A percentile compares a stretch with the other conserved stretches of the same genome.
phyloP scores from a whole-genome alignment of 1,140 invertebrate species.

The Dermatophagoides farinae region DNA sequence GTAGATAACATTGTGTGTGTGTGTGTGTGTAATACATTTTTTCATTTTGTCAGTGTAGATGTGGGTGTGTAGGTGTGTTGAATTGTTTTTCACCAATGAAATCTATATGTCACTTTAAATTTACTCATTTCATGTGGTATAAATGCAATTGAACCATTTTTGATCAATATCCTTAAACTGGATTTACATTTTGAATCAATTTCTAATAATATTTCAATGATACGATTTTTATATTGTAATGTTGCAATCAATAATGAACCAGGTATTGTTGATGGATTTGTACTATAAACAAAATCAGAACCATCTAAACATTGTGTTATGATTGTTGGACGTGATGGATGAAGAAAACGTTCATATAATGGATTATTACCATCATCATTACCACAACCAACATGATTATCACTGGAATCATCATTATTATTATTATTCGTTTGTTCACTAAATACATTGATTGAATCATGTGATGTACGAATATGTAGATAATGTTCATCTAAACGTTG shows the following conservation, averaged over 20 bases:
- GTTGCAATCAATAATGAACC: neutral
- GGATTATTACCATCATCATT: neutral
- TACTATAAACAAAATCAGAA: neutral
- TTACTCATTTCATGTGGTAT: conserved; percentile 10
- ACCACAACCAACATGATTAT: neutral
- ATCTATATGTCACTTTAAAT: conserved; percentile 10
- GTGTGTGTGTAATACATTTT: too few species aligned
- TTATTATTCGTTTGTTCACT: neutral
- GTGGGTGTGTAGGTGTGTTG: too few species aligned
- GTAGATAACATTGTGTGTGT: too few species aligned
- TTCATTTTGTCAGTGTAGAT: too few species aligned
- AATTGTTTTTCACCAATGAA: conserved; percentile 10
- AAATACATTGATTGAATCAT: neutral
- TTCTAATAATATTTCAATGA: neutral
- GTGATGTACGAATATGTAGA: neutral
- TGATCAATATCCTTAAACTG: neutral
- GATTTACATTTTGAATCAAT: neutral
- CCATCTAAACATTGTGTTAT: neutral
- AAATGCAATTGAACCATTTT: conserved; percentile 8
- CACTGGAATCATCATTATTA: neutral
- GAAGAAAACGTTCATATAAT: too few species aligned
- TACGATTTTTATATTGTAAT: neutral
- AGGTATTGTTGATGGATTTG: neutral
- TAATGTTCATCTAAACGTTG: conserved; percentile 9
- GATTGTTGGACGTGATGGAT: neutral